Conservation (phyloP, 2,113 vertebrate genomes). For the Corythaixoides concolor region DNA sequence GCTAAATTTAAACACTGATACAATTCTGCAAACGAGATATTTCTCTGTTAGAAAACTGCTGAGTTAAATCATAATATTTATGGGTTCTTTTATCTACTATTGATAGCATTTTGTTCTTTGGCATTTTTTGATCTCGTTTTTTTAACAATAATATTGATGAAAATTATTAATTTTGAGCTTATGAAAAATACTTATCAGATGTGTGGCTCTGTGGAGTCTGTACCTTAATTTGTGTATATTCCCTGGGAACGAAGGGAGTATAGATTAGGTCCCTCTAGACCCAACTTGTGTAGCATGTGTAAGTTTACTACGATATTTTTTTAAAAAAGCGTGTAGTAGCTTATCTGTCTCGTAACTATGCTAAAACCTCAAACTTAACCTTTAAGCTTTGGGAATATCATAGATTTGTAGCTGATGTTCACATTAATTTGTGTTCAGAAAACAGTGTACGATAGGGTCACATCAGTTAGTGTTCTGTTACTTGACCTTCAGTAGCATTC, state of each 20-base stretch:
- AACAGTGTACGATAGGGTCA: neutral
- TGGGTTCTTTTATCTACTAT: neutral
- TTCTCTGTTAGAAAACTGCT: neutral
- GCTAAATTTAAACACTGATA: neutral
- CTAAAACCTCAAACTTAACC: neutral
- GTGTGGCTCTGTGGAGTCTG: neutral
- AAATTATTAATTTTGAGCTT: neutral
- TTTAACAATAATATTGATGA: neutral
- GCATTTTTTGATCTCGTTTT: neutral
- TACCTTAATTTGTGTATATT: neutral
- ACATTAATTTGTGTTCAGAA: neutral
- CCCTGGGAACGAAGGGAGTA: neutral
- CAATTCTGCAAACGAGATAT: neutral
- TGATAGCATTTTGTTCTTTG: neutral
- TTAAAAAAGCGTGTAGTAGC: neutral
- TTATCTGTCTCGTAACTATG: neutral
- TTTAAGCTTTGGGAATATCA: neutral
- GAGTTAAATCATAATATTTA: neutral
- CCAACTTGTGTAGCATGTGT: neutral
- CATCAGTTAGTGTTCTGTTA: neutral
- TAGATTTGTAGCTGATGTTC: neutral
- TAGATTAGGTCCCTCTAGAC: neutral
- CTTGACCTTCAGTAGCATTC: neutral
- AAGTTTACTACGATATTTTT: neutral
- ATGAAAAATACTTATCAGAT: neutral